These are phyloP conservation scores for Drosophila mimetica DNA, from an alignment of 2,888 invertebrate genomes.

Conservation along the genomic window DNA sequence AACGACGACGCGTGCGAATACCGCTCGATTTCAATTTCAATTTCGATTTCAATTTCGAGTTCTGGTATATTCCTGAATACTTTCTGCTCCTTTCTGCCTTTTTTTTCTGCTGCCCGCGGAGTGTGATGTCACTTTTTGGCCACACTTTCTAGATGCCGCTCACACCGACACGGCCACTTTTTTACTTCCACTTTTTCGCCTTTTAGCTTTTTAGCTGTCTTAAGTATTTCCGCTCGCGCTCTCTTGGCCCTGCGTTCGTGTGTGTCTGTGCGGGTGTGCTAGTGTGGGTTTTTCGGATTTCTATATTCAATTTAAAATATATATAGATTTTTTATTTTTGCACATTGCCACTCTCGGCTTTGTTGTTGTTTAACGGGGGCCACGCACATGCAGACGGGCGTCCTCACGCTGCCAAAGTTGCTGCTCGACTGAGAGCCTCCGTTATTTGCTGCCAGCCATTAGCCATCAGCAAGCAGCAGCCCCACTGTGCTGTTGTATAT, in stretches of 20 bases:
- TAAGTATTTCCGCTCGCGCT: conserved; percentile 47
- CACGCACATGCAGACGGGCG: conserved; percentile 52
- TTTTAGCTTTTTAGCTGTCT: conserved; percentile 19
- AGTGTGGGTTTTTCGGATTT: conserved; percentile 59
- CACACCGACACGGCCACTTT: conserved; percentile 34
- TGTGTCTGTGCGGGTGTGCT: conserved; percentile 14
- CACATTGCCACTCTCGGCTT: conserved; percentile 65
- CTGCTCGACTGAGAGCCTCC: conserved; percentile 67
- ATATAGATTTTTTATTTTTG: conserved; percentile 79
- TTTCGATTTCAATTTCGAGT: conserved; percentile 4
- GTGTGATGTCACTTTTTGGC: conserved; percentile 72
- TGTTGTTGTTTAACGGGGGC: conserved; percentile 25
- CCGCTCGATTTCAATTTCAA: conserved; percentile 21
- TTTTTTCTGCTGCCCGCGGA: conserved; percentile 23
- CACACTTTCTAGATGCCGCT: conserved; percentile 41
- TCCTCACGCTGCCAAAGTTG: conserved; percentile 68
- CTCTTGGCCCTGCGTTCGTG: conserved; percentile 18
- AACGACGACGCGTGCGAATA: conserved; percentile 48
- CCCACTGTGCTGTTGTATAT: neutral
- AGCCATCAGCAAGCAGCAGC: conserved; percentile 4
- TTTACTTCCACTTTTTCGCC: conserved; percentile 52
- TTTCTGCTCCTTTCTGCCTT: conserved; percentile 21
- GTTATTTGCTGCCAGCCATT: conserved; percentile 14
- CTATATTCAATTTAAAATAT: conserved; percentile 76
- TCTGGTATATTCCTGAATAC: conserved; percentile 57